A percentile compares a stretch with the other conserved stretches of the same genome.
Evolutionary conservation across 2,888 invertebrate species (phyloP).

Genomic region (Lucinisca nassula): DNA sequence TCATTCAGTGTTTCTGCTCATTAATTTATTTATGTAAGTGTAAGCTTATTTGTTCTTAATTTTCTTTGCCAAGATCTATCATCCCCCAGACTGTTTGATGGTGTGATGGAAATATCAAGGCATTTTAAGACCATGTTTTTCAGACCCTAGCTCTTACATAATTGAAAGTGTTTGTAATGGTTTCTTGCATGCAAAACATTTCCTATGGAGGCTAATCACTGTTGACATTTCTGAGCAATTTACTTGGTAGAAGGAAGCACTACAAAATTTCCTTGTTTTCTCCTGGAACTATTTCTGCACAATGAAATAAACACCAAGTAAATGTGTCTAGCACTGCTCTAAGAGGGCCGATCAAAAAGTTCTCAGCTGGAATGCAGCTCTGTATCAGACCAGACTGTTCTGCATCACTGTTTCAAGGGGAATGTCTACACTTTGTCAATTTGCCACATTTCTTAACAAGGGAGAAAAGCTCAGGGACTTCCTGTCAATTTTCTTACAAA

Average conservation of each 20-base stretch:
- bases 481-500: no score
- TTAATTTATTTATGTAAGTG: no score
- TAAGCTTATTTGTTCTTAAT: no score
- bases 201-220: background rate
- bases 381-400: no score
- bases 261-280: background rate
- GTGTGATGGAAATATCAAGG: background rate
- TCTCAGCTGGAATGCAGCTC: no score
- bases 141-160: background rate
- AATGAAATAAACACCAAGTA: background rate
- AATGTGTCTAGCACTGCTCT: no score
- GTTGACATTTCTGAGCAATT: conserved; percentile 2
- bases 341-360: no score
- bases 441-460: no score
- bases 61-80: background rate
- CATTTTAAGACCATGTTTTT: background rate
- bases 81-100: background rate
- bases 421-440: no score
- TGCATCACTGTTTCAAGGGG: no score
- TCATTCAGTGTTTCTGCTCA: no score
- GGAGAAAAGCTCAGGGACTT: no score
- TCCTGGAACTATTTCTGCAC: background rate
- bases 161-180: conserved; percentile 5
- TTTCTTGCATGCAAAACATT: background rate
- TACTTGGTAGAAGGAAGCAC: background rate